phyloP scores from a whole-genome alignment of 2,113 vertebrate species.

The Turdus rufiventris region DNA sequence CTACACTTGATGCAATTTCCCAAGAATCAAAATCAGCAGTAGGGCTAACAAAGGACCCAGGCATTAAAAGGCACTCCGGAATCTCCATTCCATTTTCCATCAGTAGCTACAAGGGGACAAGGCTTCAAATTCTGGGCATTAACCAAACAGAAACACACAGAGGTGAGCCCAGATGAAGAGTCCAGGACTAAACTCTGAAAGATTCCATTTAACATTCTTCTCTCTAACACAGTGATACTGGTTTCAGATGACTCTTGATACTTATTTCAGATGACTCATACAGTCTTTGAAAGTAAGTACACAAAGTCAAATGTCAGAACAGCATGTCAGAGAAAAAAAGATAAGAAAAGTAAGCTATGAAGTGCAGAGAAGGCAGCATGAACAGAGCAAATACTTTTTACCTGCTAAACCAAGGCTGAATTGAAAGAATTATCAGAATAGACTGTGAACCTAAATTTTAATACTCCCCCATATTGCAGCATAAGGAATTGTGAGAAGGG shows the following conservation, averaged over 20 bases:
- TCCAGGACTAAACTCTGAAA: neutral
- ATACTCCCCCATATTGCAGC: neutral
- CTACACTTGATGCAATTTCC: neutral
- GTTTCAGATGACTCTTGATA: neutral
- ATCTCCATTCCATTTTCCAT: neutral
- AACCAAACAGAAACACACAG: accelerated
- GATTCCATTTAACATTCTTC: neutral
- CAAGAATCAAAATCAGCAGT: neutral
- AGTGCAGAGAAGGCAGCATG: neutral
- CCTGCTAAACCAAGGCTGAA: neutral
- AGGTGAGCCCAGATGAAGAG: neutral
- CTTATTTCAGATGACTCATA: neutral
- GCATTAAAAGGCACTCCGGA: neutral
- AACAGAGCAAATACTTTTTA: neutral
- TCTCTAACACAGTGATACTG: neutral
- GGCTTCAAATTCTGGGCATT: neutral
- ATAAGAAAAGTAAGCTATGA: neutral
- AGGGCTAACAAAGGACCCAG: neutral
- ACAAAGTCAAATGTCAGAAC: neutral
- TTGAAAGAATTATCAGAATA: neutral
- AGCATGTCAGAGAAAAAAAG: neutral
- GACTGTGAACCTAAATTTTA: neutral
- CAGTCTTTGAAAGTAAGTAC: neutral
- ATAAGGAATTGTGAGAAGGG: neutral
- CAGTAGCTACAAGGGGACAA: neutral